Base-by-base conservation (phyloP, 2,797 vertebrate genomes). In the Adrianichthys oophorus region DNA sequence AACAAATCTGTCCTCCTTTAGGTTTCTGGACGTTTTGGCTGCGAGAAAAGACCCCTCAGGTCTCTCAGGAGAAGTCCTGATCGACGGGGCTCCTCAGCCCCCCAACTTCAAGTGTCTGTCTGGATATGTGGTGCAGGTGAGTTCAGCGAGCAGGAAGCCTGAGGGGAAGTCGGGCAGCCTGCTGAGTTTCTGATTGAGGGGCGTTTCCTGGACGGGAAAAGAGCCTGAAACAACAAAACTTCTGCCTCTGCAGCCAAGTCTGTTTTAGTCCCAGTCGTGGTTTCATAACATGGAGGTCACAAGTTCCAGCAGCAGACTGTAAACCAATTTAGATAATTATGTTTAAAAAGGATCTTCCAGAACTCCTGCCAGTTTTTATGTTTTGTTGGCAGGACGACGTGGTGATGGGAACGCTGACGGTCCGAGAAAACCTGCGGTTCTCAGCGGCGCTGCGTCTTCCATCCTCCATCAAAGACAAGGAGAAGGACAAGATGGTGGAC, bases 331-430 rank as follows among this genome's bases (percentile, higher is more conserved):
- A 37, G 16, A 40, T 29, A 44, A 52, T 49, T 16, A 15, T 23
- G 43, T 16, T 17, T 13, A 5, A 47, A n/a, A 48, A 48, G 14
- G 24, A 44, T 26, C 3, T 19, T 15, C 16, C 16, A 44, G 17
- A n/a, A 17, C 26, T n/a, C 16, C n/a, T 18, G 7, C 7, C 1
- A 1, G 41, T 42, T 44, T 16, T 17, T n/a, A n/a, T 17, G 6
- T 17, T 17, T 44, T 44, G 16, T 17, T n/a, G 21, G 0, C 82
- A 98, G 96, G 96, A 98, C 72, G 97, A 98, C 26, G 91, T 98
- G 8, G 96, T 98, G 80, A 97, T 98, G 96, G 96, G 96, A 48
- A 98, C 96, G 0, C 79, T 99, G 82, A 96, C 96, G 0, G 93
- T 99, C 42, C 91, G 94, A 68, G 95, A 98, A 78, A 99, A 99